phyloP scores from a whole-genome alignment of 2,888 invertebrate species.

The Nysson spinosus region DNA sequence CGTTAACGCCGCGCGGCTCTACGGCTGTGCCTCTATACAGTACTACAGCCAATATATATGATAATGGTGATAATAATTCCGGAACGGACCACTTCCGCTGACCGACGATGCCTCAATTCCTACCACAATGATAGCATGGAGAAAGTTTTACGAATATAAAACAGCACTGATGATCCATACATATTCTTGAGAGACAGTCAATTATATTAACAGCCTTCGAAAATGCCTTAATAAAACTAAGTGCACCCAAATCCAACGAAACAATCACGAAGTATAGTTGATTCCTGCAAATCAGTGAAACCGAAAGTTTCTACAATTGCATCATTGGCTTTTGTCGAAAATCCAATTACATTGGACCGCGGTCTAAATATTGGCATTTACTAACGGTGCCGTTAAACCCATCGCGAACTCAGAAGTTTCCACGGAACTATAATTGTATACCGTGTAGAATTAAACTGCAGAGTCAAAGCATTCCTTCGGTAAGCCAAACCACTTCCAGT shows the following conservation, averaged over 20 bases:
- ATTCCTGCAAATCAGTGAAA: no score
- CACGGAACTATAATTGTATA: slow-evolving; percentile 51
- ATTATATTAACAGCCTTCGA: no score
- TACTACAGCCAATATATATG: slow-evolving; percentile 72
- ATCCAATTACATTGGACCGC: slow-evolving; percentile 26
- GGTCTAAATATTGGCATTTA: slow-evolving; percentile 23
- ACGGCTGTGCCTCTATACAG: slow-evolving; percentile 32
- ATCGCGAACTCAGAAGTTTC: slow-evolving; percentile 52
- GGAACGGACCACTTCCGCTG: slow-evolving; percentile 67
- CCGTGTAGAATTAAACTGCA: slow-evolving; percentile 42
- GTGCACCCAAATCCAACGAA: no score
- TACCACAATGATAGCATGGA: slow-evolving; percentile 2
- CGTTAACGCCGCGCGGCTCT: slow-evolving; percentile 66
- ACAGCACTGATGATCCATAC: no score
- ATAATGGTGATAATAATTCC: slow-evolving; percentile 75
- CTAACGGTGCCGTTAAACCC: slow-evolving; percentile 35
- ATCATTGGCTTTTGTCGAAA: slow-evolving; percentile 5
- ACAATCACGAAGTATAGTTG: no score
- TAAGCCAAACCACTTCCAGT: slow-evolving; percentile 42
- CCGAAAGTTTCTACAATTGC: neutral
- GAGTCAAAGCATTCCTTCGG: slow-evolving; percentile 58
- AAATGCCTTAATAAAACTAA: no score
- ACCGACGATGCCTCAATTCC: no score
- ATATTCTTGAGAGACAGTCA: no score
- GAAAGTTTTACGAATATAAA: neutral